These are phyloP conservation scores for Scolanthus callimorphus DNA, from an alignment of 92 coral and sea anemone genomes.

Conservation along the genomic window DNA sequence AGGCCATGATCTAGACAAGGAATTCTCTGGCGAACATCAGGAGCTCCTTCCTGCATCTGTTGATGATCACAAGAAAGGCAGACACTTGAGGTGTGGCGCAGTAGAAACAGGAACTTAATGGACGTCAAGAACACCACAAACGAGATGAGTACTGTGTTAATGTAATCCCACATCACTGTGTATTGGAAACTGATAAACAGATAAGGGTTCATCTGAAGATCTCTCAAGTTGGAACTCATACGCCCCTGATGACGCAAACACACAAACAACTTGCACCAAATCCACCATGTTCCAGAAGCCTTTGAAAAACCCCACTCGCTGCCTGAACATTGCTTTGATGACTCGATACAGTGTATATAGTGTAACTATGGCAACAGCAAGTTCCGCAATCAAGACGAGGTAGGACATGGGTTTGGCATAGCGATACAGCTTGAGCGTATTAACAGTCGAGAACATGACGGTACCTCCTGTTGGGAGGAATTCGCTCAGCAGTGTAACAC, in stretches of 20 bases:
- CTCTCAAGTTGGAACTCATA: constrained; percentile 29
- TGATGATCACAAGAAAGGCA: too few relatives aligned
- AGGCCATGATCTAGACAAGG: too few relatives aligned
- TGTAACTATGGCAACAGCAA: too few relatives aligned
- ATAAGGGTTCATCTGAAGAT: constrained; percentile 36
- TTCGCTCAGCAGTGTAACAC: too few relatives aligned
- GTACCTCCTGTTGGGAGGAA: too few relatives aligned
- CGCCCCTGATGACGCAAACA: constrained; percentile 24
- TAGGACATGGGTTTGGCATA: too few relatives aligned
- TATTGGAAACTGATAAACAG: constrained; percentile 45
- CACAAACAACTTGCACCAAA: constrained; percentile 33
- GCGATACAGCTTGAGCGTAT: too few relatives aligned
- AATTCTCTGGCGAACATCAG: too few relatives aligned
- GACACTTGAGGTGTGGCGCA: constrained; percentile 45
- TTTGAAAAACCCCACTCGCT: constrained; percentile 28
- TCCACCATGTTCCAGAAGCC: constrained; percentile 51
- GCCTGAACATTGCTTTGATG: constrained; percentile 32
- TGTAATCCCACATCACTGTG: constrained; percentile 32
- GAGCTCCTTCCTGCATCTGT: too few relatives aligned
- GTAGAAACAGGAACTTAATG: constrained; percentile 30
- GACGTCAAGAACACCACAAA: constrained; percentile 53
- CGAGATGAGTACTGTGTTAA: constrained; percentile 40
- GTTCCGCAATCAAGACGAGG: too few relatives aligned
- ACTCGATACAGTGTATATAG: too few relatives aligned
- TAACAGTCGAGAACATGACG: too few relatives aligned